Evolutionary conservation across 2,888 invertebrate species (phyloP), one percentile per base, ranked within the genome.

Genomic region (Patella caerulea): DNA sequence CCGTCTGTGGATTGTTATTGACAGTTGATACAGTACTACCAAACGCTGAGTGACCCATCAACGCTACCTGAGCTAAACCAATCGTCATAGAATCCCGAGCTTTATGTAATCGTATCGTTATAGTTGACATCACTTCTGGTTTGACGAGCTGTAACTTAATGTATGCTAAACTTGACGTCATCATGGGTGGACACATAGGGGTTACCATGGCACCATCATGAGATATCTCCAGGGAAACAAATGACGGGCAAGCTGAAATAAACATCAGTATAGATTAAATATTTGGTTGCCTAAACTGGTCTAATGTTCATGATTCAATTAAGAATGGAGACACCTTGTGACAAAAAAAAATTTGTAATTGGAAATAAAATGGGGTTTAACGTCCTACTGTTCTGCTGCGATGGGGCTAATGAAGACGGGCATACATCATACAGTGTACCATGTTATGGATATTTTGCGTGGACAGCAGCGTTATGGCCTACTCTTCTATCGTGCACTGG

Each of bases 71-170:
- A 80, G 97, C 94, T 70, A 98, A 93, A 7, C 97, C 97, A 90
- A 98, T 95, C 88, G 96, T 97, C 85, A 95, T 95, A n/a, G 96
- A 96, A 88, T 97, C 97, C 56, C 96, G 93, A 0, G 98, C 97
- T 90, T 96, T 96, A 91, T 96, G 96, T 34, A 95, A 92, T 54
- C 95, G 93, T 12, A 96, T 93, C 76, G 96, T 94, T 78, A 98
- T 95, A 70, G 95, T 95, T 79, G 96, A 96, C 70, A 96, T 96
- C 19, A 97, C 95, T 92, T 97, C 95, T 2, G 97, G 96, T 81
- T 95, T 94, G 3, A 96, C 94, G 19, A 97, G 93, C 86, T 95
- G 95, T 34, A 97, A 93, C 75, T 96, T 94, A 90, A 98, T 97
- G 91, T 95, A 96, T 1, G 96, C 96, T 65, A 91, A 86, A 74